These are phyloP conservation scores for Elymnias hypermnestra DNA, from an alignment of 1,140 invertebrate species.

Conservation along the genomic window DNA sequence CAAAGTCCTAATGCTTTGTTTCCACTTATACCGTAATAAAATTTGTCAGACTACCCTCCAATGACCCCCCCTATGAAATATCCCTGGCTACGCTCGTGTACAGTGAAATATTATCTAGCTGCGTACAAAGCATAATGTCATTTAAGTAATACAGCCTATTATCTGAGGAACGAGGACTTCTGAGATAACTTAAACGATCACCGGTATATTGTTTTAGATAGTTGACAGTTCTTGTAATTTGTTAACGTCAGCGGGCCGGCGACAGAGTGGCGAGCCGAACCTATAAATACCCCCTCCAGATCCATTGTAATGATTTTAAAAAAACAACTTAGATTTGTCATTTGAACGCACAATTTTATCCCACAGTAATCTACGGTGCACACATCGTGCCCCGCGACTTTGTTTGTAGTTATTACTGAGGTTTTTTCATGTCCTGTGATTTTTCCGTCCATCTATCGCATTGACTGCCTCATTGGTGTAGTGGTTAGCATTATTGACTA, in stretches of 20 bases:
- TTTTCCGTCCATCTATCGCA: too few relatives aligned
- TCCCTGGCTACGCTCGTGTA: too few relatives aligned
- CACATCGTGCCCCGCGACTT: slow-evolving; percentile 1
- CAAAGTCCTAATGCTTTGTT: too few relatives aligned
- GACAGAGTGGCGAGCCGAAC: slow-evolving; percentile 34
- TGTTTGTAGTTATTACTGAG: too few relatives aligned
- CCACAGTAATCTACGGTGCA: slow-evolving; percentile 42
- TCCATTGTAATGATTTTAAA: slow-evolving; percentile 44
- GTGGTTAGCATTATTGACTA: too few relatives aligned
- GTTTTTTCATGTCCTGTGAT: too few relatives aligned
- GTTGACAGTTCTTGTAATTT: slow-evolving; percentile 66
- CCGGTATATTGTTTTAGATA: slow-evolving; percentile 72
- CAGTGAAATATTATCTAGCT: slow-evolving; percentile 64
- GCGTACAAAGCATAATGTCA: slow-evolving; percentile 69
- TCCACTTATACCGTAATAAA: too few relatives aligned
- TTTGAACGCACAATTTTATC: slow-evolving; percentile 21
- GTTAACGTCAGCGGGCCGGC: slow-evolving; percentile 54
- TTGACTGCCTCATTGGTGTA: too few relatives aligned
- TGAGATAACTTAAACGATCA: slow-evolving; percentile 71
- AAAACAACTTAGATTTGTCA: slow-evolving; percentile 62
- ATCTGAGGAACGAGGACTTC: slow-evolving; percentile 68
- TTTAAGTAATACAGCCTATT: slow-evolving; percentile 73
- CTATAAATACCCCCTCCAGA: slow-evolving; percentile 54
- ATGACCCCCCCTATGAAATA: too few relatives aligned
- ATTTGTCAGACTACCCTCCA: too few relatives aligned